Conservation (phyloP, 2,797 vertebrate species). For the Craterocephalus amniculus region DNA sequence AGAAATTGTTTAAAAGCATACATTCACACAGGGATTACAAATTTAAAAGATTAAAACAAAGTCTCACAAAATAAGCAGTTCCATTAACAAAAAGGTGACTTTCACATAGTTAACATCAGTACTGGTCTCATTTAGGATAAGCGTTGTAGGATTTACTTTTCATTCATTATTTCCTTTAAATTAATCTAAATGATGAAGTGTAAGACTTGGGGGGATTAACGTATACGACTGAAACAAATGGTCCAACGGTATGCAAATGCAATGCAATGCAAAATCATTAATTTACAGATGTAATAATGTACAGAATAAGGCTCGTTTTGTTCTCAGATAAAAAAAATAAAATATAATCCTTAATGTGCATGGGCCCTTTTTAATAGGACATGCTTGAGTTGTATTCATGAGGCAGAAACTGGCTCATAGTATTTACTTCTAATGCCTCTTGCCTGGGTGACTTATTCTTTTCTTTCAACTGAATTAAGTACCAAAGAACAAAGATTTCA, state of each 20-base stretch:
- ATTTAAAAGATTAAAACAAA: conserved; percentile 51
- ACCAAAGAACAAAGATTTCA: conserved; percentile 60
- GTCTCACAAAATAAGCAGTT: conserved; percentile 52
- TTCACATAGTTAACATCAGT: conserved; percentile 43
- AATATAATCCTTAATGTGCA: conserved; percentile 72
- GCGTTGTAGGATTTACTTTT: conserved; percentile 48
- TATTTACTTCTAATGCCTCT: conserved; percentile 76
- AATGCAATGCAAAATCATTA: conserved; percentile 59
- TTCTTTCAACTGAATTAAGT: conserved; percentile 57
- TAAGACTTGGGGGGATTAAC: conserved; percentile 52
- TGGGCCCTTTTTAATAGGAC: conserved; percentile 73
- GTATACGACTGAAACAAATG: conserved; percentile 51
- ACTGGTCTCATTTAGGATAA: background rate
- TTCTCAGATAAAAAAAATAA: conserved; percentile 70
- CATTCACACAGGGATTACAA: conserved; percentile 48
- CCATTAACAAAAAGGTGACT: conserved; percentile 26
- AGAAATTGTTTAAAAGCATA: conserved; percentile 61
- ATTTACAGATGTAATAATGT: conserved; percentile 40
- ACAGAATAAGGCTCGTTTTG: conserved; percentile 70
- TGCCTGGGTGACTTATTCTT: conserved; percentile 73
- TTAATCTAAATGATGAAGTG: conserved; percentile 36
- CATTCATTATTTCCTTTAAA: conserved; percentile 28
- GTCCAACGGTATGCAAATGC: conserved; percentile 5
- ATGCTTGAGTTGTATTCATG: conserved; percentile 69
- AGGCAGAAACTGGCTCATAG: conserved; percentile 64